Conservation (phyloP, 2,797 vertebrate species). For the Margarornis squamiger region DNA sequence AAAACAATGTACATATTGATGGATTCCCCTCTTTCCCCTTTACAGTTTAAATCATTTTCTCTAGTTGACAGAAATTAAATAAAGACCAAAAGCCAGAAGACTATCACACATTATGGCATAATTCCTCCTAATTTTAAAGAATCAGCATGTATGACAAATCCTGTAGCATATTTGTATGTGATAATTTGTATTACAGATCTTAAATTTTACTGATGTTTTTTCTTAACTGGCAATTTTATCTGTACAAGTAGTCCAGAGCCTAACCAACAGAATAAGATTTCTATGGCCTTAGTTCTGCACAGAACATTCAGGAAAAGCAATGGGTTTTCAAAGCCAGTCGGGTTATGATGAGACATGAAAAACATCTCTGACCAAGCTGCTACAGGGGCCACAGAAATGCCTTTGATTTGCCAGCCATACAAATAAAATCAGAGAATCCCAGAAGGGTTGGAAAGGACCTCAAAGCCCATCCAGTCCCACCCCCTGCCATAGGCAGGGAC, state of each 20-base stretch:
- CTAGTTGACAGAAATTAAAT: not conserved
- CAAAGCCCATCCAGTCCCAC: not conserved
- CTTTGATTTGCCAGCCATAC: not conserved
- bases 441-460: not conserved
- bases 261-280: not conserved
- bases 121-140: conserved; percentile 1
- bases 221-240: not conserved
- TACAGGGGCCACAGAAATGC: not conserved
- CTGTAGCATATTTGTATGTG: not conserved
- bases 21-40: not conserved
- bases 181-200: not conserved
- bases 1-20: conserved; percentile 35
- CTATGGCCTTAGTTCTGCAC: not conserved
- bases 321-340: not conserved
- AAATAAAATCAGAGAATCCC: not conserved
- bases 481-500: not conserved
- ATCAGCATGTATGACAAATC: not conserved
- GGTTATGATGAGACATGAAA: not conserved
- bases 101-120: not conserved
- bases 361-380: not conserved
- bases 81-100: not conserved
- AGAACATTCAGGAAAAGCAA: not conserved
- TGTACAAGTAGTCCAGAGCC: not conserved
- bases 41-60: conserved; percentile 14
- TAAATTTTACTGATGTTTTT: not conserved